Percentiles rank a stretch among this genome's conserved stretches.
Conservation (phyloP, 2,888 invertebrate genomes). For the Smittia sp. region DNA sequence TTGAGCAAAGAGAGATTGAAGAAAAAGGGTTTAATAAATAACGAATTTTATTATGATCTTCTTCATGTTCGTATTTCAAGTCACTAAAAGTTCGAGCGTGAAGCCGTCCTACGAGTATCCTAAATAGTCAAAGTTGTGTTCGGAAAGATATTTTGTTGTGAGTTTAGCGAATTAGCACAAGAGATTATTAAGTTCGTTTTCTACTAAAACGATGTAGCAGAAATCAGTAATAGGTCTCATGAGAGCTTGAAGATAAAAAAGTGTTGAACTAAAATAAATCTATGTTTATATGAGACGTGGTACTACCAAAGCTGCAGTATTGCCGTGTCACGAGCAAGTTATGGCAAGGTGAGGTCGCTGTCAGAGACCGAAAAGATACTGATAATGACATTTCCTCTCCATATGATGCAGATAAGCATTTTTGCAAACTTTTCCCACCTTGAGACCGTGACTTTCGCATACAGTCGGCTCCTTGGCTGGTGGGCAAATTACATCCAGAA, state of each 20-base stretch:
- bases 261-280: background rate
- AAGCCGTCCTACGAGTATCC: too few relatives aligned
- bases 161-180: background rate
- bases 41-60: too few relatives aligned
- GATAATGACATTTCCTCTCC: conserved; percentile 63
- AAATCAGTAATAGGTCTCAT: background rate
- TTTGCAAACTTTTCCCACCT: conserved; percentile 92
- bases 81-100: too few relatives aligned
- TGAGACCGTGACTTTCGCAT: conserved; percentile 87
- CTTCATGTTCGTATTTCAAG: too few relatives aligned
- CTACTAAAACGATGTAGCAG: background rate
- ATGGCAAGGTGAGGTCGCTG: conserved; percentile 51
- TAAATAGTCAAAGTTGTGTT: background rate
- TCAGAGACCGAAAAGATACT: conserved; percentile 51
- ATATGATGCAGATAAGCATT: conserved; percentile 86
- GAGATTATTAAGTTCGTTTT: background rate
- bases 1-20: too few relatives aligned
- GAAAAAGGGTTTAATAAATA: too few relatives aligned
- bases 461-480: conserved; percentile 53
- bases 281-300: conserved; percentile 45
- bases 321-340: conserved; percentile 80
- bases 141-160: background rate
- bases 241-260: background rate
- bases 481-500: conserved; percentile 45
- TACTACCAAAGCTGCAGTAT: conserved; percentile 95